Evolutionary conservation across 2,888 invertebrate genomes (phyloP), one percentile per base, ranked within the genome.

Genomic region (Phrixothrix hirtus): DNA sequence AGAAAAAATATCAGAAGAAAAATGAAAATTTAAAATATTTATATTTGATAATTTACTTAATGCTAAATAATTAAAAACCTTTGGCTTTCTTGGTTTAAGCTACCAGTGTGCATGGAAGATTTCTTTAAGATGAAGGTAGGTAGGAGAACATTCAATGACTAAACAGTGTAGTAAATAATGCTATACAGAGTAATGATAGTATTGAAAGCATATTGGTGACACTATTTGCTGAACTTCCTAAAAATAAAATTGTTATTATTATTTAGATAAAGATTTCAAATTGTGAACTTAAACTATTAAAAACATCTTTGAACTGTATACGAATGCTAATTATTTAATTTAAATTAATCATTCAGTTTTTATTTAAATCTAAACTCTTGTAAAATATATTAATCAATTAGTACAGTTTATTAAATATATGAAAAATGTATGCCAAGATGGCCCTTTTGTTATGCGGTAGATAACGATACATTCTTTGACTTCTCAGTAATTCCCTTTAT

Each of bases 21-120:
- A 29, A 36, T 15, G 36, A 17, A 36, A 29, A 27, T n/a, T n/a
- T n/a, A n/a, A n/a, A n/a, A n/a, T n/a, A n/a, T n/a, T n/a, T n/a
- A n/a, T n/a, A n/a, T n/a, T n/a, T n/a, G n/a, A n/a, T n/a, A n/a
- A n/a, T n/a, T n/a, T n/a, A n/a, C 21, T 21, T 21, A 21, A 3
- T 5, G 3, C 21, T 21, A 21, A 21, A 21, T 21, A 21, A 21
- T 21, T 21, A 21, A 49, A 57, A 61, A 60, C 61, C 63, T 64
- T 64, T 64, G 63, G 63, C 61, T 61, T 60, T 50, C 27, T 61
- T 58, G 57, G 21, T 61, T 67, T 65, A 71, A 70, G 69, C 69
- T 69, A 70, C 69, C 67, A 65, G 64, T 68, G 64, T 68, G 64
- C 59, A 60, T 64, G 66, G 68, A 65, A 67, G 66, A 64, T 57